These are phyloP conservation scores for Agriotes lineatus DNA, from an alignment of 2,888 invertebrate species.

Conservation along the genomic window DNA sequence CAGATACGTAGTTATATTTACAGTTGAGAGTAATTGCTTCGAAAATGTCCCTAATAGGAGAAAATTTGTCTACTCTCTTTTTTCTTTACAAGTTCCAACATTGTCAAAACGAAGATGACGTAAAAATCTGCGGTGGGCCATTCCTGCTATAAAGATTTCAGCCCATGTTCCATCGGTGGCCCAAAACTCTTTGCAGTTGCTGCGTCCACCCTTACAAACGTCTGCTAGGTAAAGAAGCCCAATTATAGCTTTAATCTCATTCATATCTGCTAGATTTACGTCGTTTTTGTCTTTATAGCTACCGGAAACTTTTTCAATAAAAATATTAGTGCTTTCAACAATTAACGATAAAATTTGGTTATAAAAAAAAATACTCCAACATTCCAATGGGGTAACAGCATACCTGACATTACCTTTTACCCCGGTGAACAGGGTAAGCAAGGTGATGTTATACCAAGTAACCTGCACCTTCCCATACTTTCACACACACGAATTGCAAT, in stretches of 20 bases:
- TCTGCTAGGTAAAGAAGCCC: slow-evolving; percentile 53
- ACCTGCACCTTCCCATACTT: too few relatives aligned
- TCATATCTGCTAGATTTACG: too few relatives aligned
- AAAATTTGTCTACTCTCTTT: slow-evolving; percentile 40
- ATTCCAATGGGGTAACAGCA: background rate
- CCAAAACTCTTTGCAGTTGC: slow-evolving; percentile 45
- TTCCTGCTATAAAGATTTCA: slow-evolving; percentile 48
- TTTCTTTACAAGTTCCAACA: slow-evolving; percentile 33
- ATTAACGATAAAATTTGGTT: slow-evolving; percentile 47
- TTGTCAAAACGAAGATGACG: slow-evolving; percentile 42
- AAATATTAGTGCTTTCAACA: slow-evolving; percentile 48
- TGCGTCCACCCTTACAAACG: slow-evolving; percentile 32
- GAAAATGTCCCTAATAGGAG: too few relatives aligned
- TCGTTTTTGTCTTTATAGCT: slow-evolving; percentile 32
- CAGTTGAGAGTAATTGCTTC: too few relatives aligned
- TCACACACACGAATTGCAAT: too few relatives aligned
- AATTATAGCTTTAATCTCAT: too few relatives aligned
- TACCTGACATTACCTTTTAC: too few relatives aligned
- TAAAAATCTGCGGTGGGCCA: slow-evolving; percentile 46
- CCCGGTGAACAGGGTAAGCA: too few relatives aligned
- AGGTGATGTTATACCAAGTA: too few relatives aligned
- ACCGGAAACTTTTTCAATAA: slow-evolving; percentile 42
- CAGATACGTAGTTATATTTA: slow-evolving; percentile 33
- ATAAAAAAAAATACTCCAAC: background rate
- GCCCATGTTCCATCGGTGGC: slow-evolving; percentile 45